phyloP scores from a whole-genome alignment of 2,113 vertebrate species.

The Ellobius talpinus region DNA sequence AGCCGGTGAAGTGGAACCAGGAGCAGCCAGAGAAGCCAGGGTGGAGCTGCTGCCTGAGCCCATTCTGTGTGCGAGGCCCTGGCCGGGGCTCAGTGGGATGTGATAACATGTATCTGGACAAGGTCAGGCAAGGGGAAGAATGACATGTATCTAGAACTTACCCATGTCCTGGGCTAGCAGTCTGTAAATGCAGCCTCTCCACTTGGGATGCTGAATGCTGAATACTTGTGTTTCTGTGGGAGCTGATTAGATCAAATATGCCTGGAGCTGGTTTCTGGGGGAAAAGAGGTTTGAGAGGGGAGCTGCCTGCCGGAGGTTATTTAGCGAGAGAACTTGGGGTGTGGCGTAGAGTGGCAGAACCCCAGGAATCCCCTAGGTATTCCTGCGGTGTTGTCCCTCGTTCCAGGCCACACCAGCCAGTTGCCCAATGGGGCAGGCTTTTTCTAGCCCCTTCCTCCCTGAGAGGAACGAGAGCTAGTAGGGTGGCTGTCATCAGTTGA shows the following conservation, averaged over 20 bases:
- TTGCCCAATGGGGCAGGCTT: background rate
- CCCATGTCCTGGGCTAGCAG: background rate
- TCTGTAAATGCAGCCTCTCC: background rate
- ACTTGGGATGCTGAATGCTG: background rate
- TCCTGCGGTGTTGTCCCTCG: no score
- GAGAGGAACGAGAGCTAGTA: background rate
- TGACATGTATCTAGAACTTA: background rate
- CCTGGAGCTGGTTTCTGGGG: background rate
- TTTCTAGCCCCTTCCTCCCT: background rate
- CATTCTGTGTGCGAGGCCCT: background rate
- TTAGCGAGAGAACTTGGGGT: background rate
- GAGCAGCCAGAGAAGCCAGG: background rate
- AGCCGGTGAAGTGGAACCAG: background rate
- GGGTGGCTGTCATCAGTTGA: background rate
- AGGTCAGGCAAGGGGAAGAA: background rate
- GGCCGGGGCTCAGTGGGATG: background rate
- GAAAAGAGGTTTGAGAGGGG: background rate
- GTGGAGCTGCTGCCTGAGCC: background rate
- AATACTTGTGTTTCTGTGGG: background rate
- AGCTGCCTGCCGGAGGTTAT: background rate
- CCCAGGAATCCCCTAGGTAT: background rate
- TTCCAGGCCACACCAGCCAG: background rate
- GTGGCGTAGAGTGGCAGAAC: background rate
- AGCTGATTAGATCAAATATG: background rate
- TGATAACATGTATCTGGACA: background rate